A percentile compares a stretch with the other conserved stretches of the same genome.
phyloP scores from a whole-genome alignment of 2,797 vertebrate species.

The Ateles fusciceps region DNA sequence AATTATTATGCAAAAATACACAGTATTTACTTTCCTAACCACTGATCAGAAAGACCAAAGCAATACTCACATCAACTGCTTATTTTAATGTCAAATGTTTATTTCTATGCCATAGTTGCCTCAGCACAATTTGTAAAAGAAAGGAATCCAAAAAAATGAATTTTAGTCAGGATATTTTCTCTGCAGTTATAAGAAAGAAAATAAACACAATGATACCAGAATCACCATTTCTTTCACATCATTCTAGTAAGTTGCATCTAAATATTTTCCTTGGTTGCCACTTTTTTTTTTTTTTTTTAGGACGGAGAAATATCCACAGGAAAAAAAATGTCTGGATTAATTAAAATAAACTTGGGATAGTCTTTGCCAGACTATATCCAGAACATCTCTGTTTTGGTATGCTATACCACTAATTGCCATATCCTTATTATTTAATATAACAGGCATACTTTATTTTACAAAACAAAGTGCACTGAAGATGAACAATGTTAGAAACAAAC shows the following conservation, averaged over 20 bases:
- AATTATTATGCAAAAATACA: not conserved
- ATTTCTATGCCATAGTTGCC: constrained; percentile 76
- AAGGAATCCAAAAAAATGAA: constrained; percentile 52
- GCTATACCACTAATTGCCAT: constrained; percentile 38
- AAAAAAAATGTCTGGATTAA: not conserved
- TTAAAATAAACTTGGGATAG: constrained; percentile 40
- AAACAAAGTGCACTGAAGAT: constrained; percentile 68
- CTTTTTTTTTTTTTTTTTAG: constrained; percentile 34
- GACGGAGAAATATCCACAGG: constrained; percentile 46
- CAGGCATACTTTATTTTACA: constrained; percentile 66
- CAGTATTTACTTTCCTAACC: constrained; percentile 32
- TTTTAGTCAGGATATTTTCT: constrained; percentile 70
- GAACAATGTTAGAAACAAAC: constrained; percentile 63
- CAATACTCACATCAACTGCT: constrained; percentile 71
- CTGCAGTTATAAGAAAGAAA: constrained; percentile 57
- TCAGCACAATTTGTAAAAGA: constrained; percentile 77
- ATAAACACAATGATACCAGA: constrained; percentile 63
- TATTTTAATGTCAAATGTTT: constrained; percentile 81
- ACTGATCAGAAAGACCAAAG: constrained; percentile 67
- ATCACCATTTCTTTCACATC: constrained; percentile 47
- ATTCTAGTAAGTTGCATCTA: constrained; percentile 49
- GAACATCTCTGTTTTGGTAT: constrained; percentile 54
- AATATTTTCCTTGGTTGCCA: constrained; percentile 47
- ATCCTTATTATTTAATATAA: constrained; percentile 60
- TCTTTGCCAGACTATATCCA: constrained; percentile 49